Evolutionary conservation across 2,797 vertebrate species (phyloP).

Genomic region (Podarcis lilfordi): DNA sequence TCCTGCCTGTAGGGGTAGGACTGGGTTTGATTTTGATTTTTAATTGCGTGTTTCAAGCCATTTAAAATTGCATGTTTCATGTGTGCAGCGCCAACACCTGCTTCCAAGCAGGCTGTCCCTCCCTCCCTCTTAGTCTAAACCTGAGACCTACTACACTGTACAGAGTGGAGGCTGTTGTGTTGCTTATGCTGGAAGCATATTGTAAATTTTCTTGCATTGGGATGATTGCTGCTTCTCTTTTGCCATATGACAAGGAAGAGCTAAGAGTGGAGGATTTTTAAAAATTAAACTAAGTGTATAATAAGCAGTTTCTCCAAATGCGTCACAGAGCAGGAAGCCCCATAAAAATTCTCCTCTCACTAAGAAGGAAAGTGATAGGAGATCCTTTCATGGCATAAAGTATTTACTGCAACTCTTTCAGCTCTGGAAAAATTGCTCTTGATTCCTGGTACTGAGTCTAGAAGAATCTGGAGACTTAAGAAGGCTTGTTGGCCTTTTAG

Average conservation of each 20-base stretch:
- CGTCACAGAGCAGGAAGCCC: background rate
- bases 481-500: background rate
- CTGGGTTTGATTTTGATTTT: background rate
- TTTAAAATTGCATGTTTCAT: conserved; percentile 8
- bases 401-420: background rate
- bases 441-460: background rate
- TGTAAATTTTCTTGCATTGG: background rate
- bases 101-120: background rate
- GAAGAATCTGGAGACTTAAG: background rate
- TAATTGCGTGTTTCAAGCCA: conserved; percentile 4
- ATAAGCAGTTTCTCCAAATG: background rate
- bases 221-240: background rate
- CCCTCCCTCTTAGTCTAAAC: background rate
- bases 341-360: background rate
- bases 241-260: background rate
- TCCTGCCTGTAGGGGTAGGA: background rate
- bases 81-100: background rate
- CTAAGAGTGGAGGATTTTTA: background rate
- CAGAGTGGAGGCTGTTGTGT: background rate
- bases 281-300: background rate
- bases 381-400: background rate
- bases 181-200: background rate
- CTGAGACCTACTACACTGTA: background rate
- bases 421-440: background rate
- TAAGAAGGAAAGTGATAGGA: background rate